phyloP scores from a whole-genome alignment of 1,140 invertebrate genomes.

The Cyclina sinensis region DNA sequence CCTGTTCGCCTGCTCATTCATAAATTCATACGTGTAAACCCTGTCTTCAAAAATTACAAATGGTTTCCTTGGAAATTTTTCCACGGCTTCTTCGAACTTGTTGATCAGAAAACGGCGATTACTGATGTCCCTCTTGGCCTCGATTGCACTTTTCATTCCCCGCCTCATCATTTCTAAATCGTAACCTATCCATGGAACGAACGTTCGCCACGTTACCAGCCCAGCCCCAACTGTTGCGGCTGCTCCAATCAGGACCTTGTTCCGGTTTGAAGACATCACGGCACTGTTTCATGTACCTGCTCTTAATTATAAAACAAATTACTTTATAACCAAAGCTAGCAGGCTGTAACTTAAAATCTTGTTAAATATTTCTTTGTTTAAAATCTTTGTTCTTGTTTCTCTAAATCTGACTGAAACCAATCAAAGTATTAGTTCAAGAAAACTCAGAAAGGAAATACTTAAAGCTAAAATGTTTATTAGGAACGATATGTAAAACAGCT shows the following conservation, averaged over 20 bases:
- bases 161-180: slow-evolving; percentile 69
- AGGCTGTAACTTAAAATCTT: too few species aligned
- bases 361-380: too few species aligned
- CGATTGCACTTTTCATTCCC: neutral
- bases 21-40: slow-evolving; percentile 75
- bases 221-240: slow-evolving; percentile 54
- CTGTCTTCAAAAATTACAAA: slow-evolving; percentile 80
- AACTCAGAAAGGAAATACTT: too few species aligned
- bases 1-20: slow-evolving; percentile 78
- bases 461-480: too few species aligned
- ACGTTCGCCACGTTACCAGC: slow-evolving; percentile 67
- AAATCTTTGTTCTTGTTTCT: too few species aligned
- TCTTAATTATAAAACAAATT: too few species aligned
- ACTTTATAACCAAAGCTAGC: too few species aligned
- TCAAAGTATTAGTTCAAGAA: too few species aligned
- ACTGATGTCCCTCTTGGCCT: neutral
- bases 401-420: too few species aligned
- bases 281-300: too few species aligned
- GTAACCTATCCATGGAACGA: slow-evolving; percentile 74
- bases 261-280: slow-evolving; percentile 50
- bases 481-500: too few species aligned
- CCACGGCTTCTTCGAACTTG: slow-evolving; percentile 78
- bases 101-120: slow-evolving; percentile 72
- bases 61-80: slow-evolving; percentile 67
- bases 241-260: slow-evolving; percentile 58